Conservation (phyloP, 1,140 invertebrate genomes). For the Pogonomyrmex barbatus region DNA sequence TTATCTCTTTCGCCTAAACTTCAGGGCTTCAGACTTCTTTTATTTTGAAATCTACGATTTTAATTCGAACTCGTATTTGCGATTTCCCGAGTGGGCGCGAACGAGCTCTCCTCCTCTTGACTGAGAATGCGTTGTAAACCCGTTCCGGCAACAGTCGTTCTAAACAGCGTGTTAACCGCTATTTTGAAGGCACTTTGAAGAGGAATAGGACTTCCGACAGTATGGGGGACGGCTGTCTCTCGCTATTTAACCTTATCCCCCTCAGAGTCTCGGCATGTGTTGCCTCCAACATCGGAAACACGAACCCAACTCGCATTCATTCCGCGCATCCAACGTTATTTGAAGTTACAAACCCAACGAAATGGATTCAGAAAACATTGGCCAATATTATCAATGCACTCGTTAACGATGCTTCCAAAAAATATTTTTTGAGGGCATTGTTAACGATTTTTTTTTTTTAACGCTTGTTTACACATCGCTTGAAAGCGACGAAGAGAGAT, state of each 20-base stretch:
- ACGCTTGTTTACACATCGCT: neutral
- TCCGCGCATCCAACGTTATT: neutral
- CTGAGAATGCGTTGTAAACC: neutral
- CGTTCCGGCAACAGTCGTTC: constrained; percentile 27
- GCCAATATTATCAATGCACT: neutral
- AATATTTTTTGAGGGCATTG: no score
- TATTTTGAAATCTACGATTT: no score
- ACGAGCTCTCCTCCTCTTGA: neutral
- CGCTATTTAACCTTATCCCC: constrained; percentile 26
- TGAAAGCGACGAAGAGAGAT: neutral
- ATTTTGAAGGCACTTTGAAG: constrained; percentile 14
- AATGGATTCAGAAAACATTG: constrained; percentile 1
- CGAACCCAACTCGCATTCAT: neutral
- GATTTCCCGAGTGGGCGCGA: neutral
- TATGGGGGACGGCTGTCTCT: constrained; percentile 7
- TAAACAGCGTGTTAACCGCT: constrained; percentile 9
- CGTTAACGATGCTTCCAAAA: neutral
- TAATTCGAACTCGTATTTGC: neutral
- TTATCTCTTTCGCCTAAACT: no score
- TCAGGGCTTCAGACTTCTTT: no score
- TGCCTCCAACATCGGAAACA: neutral
- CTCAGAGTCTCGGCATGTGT: constrained; percentile 10
- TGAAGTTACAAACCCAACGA: neutral
- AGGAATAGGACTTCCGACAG: neutral
- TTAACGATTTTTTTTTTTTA: no score